phyloP scores from a whole-genome alignment of 1,140 invertebrate genomes.

The Drosophila ercepeae region DNA sequence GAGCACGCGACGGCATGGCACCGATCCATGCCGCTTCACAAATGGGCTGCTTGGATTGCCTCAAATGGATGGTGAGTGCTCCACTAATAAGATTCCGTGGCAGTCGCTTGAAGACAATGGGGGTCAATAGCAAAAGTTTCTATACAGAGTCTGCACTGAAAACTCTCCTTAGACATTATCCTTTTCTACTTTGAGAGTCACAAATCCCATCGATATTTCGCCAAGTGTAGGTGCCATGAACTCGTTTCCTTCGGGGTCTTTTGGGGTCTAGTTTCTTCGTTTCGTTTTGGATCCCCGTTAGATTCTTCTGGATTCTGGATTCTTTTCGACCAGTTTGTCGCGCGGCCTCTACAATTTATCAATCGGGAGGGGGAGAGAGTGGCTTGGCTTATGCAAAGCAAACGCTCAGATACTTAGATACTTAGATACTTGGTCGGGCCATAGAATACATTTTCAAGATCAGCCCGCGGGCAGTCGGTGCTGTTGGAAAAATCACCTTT shows the following conservation, averaged over 20 bases:
- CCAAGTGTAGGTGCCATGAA: constrained; percentile 14
- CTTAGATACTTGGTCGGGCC: background rate
- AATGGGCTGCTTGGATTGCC: constrained; percentile 92
- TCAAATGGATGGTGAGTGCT: constrained; percentile 93
- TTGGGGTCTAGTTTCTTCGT: background rate
- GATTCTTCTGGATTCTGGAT: background rate
- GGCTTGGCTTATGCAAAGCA: constrained; percentile 9
- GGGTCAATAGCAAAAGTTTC: constrained; percentile 19
- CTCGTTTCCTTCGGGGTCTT: background rate
- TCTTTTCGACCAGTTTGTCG: constrained; percentile 11
- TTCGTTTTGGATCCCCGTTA: no score
- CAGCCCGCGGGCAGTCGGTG: constrained; percentile 26
- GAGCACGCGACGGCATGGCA: constrained; percentile 95
- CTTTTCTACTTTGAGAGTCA: no score
- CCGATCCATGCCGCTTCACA: constrained; percentile 94
- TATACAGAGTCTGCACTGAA: background rate
- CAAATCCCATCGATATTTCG: no score
- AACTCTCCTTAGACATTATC: no score
- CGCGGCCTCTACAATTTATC: constrained; percentile 7
- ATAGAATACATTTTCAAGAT: constrained; percentile 41
- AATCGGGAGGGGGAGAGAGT: constrained; percentile 2
- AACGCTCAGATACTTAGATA: background rate
- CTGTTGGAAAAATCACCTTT: constrained; percentile 79
- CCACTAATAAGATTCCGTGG: constrained; percentile 3
- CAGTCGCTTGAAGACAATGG: constrained; percentile 13